A percentile compares a stretch with the other conserved stretches of the same genome.
Evolutionary conservation across 2,113 vertebrate genomes (phyloP).

Genomic region (Ailurus styani): DNA sequence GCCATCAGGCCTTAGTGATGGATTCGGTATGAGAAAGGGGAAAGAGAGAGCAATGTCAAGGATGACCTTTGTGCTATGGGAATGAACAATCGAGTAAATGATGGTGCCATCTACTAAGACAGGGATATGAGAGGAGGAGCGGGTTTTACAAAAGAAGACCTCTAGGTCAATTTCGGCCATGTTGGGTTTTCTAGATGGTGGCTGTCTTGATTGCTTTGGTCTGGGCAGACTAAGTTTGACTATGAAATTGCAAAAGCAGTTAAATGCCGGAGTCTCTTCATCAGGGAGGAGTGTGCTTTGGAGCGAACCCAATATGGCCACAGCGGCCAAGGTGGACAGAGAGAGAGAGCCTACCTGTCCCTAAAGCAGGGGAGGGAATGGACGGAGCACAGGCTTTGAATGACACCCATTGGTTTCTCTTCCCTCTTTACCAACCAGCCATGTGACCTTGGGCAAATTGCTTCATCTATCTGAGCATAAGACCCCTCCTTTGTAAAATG

Average conservation of each 20-base stretch:
- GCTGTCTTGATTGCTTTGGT: not conserved
- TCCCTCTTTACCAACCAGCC: not conserved
- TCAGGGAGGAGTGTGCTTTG: not conserved
- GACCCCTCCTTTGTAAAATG: not conserved
- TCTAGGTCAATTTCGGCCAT: not conserved
- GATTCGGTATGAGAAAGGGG: not conserved
- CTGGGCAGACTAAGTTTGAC: not conserved
- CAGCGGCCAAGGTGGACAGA: not conserved
- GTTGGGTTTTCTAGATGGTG: not conserved
- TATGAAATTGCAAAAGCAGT: not conserved
- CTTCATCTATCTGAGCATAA: not conserved
- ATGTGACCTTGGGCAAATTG: not conserved
- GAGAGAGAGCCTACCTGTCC: not conserved
- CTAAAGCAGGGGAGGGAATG: not conserved
- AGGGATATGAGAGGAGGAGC: not conserved
- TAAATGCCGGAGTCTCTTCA: not conserved
- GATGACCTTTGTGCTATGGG: not conserved
- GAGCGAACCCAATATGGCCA: not conserved
- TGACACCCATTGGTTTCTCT: not conserved
- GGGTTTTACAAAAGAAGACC: not conserved
- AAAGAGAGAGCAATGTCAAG: not conserved
- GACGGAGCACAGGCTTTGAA: not conserved
- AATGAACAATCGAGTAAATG: not conserved
- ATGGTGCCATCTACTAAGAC: not conserved
- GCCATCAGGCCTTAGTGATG: not conserved